Evolutionary conservation across 2,888 invertebrate species (phyloP), one percentile per base, ranked within the genome.

Genomic region (Idaea dimidiata): DNA sequence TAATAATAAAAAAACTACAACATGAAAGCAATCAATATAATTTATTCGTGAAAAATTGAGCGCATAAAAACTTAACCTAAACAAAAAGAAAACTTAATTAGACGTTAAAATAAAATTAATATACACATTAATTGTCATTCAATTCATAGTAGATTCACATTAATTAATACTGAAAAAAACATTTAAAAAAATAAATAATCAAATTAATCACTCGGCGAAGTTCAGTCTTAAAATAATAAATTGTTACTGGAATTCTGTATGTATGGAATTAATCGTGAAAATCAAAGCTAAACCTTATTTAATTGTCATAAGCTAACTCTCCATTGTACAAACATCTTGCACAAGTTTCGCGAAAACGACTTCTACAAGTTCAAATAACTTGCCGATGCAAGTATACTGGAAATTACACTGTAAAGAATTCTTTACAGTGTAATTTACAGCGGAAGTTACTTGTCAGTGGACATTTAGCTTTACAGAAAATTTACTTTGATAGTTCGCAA

Each of bases 31-130:
- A 86, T 79, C 87, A 69, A 69, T 73, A 78, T 73, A 78, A 78
- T 81, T 91, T 89, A 89, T 87, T 89, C 78, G 89, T 88, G 91
- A 89, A 89, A 80, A 88, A 89, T 90, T 91, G 89, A 90, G 90
- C 89, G 88, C 84, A 76, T 86, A 84, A 79, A 83, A 82, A 88
- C 83, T 79, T 88, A 88, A 85, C 72, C 86, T 90, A 88, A 79
- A 76, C 77, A 72, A 79, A 80, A 72, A 79, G 80, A 67, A 78
- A 75, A 76, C 73, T 71, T 71, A 64, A 69, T 74, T 72, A 73
- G 69, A 72, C 70, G 62, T 65, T 71, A 64, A 67, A 17, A 74
- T 77, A 71, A 77, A 73, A 74, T 78, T 77, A 79, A 81, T 24
- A 24, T 24, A 24, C 24, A 79, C 70, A 75, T 62, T 66, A 72